Evolutionary conservation across 2,888 invertebrate species (phyloP).

Genomic region (Clanis bilineata): DNA sequence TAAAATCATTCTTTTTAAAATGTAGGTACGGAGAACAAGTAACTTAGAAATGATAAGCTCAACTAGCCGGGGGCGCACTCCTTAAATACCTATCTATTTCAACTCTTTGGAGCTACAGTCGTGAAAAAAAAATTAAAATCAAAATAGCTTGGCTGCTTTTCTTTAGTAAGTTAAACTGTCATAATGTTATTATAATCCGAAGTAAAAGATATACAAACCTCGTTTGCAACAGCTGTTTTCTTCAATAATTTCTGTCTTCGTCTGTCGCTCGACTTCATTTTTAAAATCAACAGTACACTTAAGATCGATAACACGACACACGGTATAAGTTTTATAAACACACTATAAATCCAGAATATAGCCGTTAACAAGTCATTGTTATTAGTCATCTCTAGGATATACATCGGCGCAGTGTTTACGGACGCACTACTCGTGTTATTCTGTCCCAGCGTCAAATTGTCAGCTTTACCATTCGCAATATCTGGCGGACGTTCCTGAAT

Average conservation of each 20-base stretch:
- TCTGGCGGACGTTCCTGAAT: slow-evolving; percentile 75
- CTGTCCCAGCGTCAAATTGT: slow-evolving; percentile 50
- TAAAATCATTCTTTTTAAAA: no score
- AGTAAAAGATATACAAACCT: slow-evolving; percentile 45
- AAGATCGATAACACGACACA: slow-evolving; percentile 93
- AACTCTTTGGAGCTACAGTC: no score
- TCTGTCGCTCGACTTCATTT: slow-evolving; percentile 90
- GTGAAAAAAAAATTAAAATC: no score
- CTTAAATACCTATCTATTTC: no score
- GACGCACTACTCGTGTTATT: slow-evolving; percentile 46
- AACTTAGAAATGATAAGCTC: no score
- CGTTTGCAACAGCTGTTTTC: slow-evolving; percentile 66
- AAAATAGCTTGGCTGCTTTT: no score
- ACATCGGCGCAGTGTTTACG: slow-evolving; percentile 75
- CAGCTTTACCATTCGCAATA: slow-evolving; percentile 22
- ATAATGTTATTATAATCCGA: slow-evolving; percentile 16
- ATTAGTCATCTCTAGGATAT: slow-evolving; percentile 85
- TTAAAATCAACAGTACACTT: slow-evolving; percentile 88
- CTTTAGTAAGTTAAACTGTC: neutral
- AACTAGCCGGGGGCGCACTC: no score
- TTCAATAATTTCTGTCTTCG: slow-evolving; percentile 87
- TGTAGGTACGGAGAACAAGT: no score
- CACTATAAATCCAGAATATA: slow-evolving; percentile 96
- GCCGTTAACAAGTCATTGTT: slow-evolving; percentile 84
- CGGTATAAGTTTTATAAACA: slow-evolving; percentile 95